Evolutionary conservation across 2,113 vertebrate genomes (phyloP).

Genomic region (Poecilia latipinna): DNA sequence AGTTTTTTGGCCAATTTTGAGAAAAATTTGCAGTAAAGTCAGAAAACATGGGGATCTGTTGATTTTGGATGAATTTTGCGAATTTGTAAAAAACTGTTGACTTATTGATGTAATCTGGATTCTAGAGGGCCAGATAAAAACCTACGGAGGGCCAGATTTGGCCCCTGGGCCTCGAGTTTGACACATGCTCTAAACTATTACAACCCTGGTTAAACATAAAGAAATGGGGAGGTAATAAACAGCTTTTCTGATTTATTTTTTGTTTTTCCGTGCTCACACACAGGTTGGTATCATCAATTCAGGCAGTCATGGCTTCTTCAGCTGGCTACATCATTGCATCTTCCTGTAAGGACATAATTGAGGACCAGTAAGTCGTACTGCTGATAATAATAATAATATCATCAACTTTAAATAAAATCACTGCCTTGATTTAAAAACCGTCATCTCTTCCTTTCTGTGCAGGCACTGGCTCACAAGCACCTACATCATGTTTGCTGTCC

Average conservation of each 20-base stretch:
- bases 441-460: constrained; percentile 17
- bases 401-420: background rate
- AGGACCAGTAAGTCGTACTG: constrained; percentile 86
- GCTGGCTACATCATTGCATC: constrained; percentile 89
- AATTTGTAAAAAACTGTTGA: too few species aligned
- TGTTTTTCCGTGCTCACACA: background rate
- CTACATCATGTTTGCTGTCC: constrained; percentile 91
- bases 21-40: too few species aligned
- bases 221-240: background rate
- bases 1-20: too few species aligned
- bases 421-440: background rate
- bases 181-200: too few species aligned
- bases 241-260: background rate
- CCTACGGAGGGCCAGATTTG: too few species aligned
- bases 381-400: too few species aligned
- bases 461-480: constrained; percentile 90
- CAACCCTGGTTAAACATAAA: too few species aligned
- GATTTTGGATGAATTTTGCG: too few species aligned
- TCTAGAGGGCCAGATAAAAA: too few species aligned
- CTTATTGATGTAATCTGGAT: too few species aligned
- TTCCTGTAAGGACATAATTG: constrained; percentile 88
- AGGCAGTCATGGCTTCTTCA: constrained; percentile 90
- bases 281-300: constrained; percentile 89
- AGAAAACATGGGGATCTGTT: too few species aligned
- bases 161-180: too few species aligned